phyloP scores from a whole-genome alignment of 2,888 invertebrate species.

The Papilio demoleus region DNA sequence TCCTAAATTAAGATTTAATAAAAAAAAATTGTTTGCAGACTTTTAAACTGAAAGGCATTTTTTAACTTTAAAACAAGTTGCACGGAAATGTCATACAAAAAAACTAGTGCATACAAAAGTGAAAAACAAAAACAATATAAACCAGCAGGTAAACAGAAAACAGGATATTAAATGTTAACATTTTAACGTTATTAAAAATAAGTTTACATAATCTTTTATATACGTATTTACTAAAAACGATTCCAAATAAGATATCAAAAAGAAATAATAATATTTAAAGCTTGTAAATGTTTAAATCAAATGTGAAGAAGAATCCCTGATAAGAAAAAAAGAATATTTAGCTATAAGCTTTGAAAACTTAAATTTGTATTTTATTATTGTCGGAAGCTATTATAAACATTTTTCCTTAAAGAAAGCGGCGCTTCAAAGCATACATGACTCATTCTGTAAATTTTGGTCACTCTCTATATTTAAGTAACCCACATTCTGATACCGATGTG shows the following conservation, averaged over 20 bases:
- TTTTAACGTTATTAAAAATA: neutral
- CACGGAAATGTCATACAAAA: neutral
- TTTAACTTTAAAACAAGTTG: neutral
- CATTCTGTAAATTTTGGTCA: slow-evolving; percentile 42
- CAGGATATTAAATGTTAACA: neutral
- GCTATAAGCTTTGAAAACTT: no score
- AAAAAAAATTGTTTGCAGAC: no score
- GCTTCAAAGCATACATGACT: slow-evolving; percentile 41
- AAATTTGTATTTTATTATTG: neutral
- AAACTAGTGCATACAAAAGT: neutral
- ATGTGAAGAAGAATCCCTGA: no score
- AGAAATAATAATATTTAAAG: no score
- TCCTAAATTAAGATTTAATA: no score
- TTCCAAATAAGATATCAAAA: no score
- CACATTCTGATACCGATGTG: slow-evolving; percentile 1
- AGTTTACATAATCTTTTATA: no score
- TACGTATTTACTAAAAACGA: no score
- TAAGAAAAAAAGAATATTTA: no score
- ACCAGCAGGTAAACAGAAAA: neutral
- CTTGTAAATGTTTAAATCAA: no score
- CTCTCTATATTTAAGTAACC: slow-evolving; percentile 38
- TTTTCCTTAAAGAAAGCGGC: slow-evolving; percentile 30
- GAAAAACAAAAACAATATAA: neutral
- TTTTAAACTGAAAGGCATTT: neutral
- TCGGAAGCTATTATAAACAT: neutral